phyloP scores from a whole-genome alignment of 2,113 vertebrate genomes.

The Amia ocellicauda region DNA sequence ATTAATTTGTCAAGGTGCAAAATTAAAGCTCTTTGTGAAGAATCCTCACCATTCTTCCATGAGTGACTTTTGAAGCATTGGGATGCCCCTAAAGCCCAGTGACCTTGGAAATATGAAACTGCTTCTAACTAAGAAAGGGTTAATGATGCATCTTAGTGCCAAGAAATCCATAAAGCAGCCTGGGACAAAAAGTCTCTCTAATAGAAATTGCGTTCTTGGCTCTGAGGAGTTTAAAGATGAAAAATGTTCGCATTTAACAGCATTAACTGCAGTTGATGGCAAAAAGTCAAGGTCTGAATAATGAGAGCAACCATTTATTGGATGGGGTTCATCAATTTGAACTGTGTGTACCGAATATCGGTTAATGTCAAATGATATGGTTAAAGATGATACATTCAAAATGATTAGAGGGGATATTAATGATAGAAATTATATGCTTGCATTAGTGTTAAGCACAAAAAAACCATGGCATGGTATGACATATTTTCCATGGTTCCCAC shows the following conservation, averaged over 20 bases:
- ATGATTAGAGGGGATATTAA: conserved; percentile 38
- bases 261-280: conserved; percentile 25
- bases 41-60: too few species aligned
- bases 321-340: conserved; percentile 41
- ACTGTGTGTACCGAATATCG: conserved; percentile 26
- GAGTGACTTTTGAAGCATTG: too few species aligned
- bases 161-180: conserved; percentile 7
- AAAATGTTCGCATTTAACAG: conserved; percentile 26
- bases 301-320: conserved; percentile 35
- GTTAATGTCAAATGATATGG: conserved; percentile 42
- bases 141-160: conserved; percentile 18
- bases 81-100: too few species aligned
- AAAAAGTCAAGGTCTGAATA: conserved; percentile 34
- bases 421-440: conserved; percentile 28
- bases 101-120: too few species aligned
- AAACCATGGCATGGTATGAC: background rate
- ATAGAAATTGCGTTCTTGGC: background rate
- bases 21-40: too few species aligned
- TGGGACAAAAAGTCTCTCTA: conserved; percentile 11
- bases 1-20: too few species aligned
- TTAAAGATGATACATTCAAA: conserved; percentile 46
- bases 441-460: conserved; percentile 19
- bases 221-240: conserved; percentile 6
- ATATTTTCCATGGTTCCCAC: background rate
- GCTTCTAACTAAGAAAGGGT: too few species aligned